These are phyloP conservation scores for Drosophila helvetica DNA, from an alignment of 2,888 invertebrate species.

Conservation along the genomic window DNA sequence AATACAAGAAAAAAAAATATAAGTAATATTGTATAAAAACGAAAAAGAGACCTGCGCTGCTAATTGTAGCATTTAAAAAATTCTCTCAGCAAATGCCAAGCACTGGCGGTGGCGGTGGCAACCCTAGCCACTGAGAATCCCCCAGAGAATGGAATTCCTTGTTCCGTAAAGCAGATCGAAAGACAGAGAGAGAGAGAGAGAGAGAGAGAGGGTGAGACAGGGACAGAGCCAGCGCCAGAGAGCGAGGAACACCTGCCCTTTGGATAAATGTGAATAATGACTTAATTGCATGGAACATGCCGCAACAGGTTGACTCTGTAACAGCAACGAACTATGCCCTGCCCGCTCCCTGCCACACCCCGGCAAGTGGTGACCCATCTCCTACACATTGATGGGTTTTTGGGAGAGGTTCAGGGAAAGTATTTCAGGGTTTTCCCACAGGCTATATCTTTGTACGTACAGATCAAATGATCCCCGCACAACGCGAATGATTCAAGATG, in stretches of 20 bases:
- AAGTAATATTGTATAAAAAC: background rate
- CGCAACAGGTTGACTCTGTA: constrained; percentile 26
- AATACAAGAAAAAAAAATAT: constrained; percentile 51
- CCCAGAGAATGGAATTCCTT: constrained; percentile 27
- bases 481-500: background rate
- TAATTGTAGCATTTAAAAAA: constrained; percentile 46
- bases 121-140: constrained; percentile 34
- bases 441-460: background rate
- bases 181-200: background rate
- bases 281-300: constrained; percentile 60
- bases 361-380: too few relatives aligned
- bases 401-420: background rate
- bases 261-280: constrained; percentile 70
- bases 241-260: constrained; percentile 65
- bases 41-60: constrained; percentile 15
- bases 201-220: too few relatives aligned
- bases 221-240: background rate
- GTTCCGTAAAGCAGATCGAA: constrained; percentile 51
- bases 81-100: constrained; percentile 34
- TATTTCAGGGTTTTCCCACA: background rate
- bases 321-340: background rate
- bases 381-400: background rate
- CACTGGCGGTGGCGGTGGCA: constrained; percentile 16
- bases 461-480: too few relatives aligned
- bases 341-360: too few relatives aligned